Conservation (phyloP, 2,888 invertebrate genomes). For the Agrotis clavis region DNA sequence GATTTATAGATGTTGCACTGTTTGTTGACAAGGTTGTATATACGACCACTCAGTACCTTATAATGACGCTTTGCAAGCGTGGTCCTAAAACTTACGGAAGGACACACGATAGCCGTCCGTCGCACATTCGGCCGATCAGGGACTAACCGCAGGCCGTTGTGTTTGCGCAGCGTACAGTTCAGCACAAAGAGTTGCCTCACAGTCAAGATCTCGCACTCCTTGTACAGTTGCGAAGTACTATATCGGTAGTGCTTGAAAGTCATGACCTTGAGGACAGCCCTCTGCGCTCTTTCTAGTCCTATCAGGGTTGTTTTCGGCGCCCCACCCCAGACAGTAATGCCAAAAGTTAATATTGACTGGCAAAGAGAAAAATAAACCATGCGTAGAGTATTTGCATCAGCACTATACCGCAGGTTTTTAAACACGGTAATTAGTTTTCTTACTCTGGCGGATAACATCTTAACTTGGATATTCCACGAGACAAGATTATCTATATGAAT, state of each 20-base stretch:
- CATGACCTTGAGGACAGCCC: constrained; percentile 19
- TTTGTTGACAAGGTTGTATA: too few species aligned
- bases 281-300: background rate
- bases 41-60: too few species aligned
- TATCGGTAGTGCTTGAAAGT: constrained; percentile 11
- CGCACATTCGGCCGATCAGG: too few species aligned
- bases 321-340: constrained; percentile 9
- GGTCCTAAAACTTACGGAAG: too few species aligned
- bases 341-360: constrained; percentile 18
- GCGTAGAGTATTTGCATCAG: background rate
- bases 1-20: too few species aligned
- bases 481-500: too few species aligned
- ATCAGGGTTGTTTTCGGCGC: background rate
- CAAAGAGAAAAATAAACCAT: constrained; percentile 18
- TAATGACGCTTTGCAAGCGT: too few species aligned
- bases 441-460: too few species aligned
- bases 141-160: background rate
- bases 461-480: too few species aligned
- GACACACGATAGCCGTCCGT: too few species aligned
- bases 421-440: background rate
- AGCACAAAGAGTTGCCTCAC: too few species aligned
- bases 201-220: constrained; percentile 7
- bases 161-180: background rate
- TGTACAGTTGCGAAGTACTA: constrained; percentile 3
- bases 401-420: constrained; percentile 1